Percentiles rank a stretch among this genome's conserved stretches.
Evolutionary conservation across 2,888 invertebrate species (phyloP).

Genomic region (Galeopsomyia nigrocyanea): DNA sequence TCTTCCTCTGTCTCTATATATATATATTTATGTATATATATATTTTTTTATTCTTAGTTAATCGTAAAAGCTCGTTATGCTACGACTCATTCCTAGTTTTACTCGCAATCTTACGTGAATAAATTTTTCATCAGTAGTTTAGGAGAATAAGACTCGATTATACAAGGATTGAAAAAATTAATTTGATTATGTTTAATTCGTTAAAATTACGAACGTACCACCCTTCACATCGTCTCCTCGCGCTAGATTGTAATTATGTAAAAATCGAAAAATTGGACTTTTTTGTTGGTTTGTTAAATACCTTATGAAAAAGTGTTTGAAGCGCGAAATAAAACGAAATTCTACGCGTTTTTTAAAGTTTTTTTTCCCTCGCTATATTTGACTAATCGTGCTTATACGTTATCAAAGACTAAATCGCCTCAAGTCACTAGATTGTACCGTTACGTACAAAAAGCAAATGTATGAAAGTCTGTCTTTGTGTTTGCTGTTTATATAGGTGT

Average conservation of each 20-base stretch:
- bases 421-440: constrained; percentile 15
- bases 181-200: constrained; percentile 47
- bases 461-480: constrained; percentile 22
- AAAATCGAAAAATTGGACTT: constrained; percentile 35
- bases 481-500: no score
- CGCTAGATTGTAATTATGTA: constrained; percentile 20
- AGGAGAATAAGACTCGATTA: constrained; percentile 41
- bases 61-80: constrained; percentile 44
- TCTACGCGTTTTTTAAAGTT: constrained; percentile 26
- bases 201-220: constrained; percentile 34
- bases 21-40: neutral
- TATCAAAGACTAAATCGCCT: constrained; percentile 34
- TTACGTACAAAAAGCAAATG: constrained; percentile 35
- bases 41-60: constrained; percentile 39
- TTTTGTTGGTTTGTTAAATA: constrained; percentile 4
- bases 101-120: constrained; percentile 30
- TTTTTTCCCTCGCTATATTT: constrained; percentile 5
- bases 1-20: constrained; percentile 33
- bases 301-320: constrained; percentile 31
- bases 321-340: constrained; percentile 33
- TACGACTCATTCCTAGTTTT: constrained; percentile 33
- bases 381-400: constrained; percentile 19
- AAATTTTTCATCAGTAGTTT: constrained; percentile 31
- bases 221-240: neutral
- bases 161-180: constrained; percentile 44